Percentiles rank a stretch among this genome's conserved stretches.
Conservation (phyloP, 2,888 invertebrate genomes). For the Trachelus stipa region DNA sequence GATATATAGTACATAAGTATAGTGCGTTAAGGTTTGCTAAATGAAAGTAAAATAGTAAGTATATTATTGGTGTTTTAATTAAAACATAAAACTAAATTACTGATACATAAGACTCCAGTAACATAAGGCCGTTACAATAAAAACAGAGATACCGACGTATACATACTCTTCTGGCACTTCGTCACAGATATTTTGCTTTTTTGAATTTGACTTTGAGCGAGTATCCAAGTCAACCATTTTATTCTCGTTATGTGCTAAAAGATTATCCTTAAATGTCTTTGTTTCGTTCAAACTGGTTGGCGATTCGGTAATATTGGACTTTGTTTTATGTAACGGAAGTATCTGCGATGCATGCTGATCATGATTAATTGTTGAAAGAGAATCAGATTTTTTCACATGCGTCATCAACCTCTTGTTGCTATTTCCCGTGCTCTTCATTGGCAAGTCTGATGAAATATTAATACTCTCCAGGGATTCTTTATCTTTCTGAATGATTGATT, state of each 20-base stretch:
- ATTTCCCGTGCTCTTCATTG: neutral
- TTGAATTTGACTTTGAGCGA: neutral
- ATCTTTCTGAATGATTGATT: neutral
- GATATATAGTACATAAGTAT: conserved; percentile 10
- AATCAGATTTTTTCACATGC: neutral
- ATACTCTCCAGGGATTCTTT: neutral
- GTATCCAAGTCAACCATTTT: neutral
- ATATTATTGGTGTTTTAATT: conserved; percentile 10
- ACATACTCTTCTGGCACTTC: conserved; percentile 22
- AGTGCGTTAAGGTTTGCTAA: conserved; percentile 13
- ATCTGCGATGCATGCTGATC: neutral
- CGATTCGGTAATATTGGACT: neutral
- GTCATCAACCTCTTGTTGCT: neutral
- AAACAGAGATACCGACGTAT: conserved; percentile 19
- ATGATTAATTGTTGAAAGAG: neutral
- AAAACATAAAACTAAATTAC: conserved; percentile 21
- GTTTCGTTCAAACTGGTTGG: neutral
- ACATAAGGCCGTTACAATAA: conserved; percentile 20
- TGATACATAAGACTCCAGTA: conserved; percentile 26
- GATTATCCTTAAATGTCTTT: neutral
- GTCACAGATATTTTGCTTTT: neutral
- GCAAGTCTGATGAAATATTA: neutral
- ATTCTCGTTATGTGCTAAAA: neutral
- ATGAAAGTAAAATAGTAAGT: conserved; percentile 18
- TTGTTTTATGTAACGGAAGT: neutral